Conservation (phyloP, 2,888 invertebrate species). For the Cerastoderma edule region DNA sequence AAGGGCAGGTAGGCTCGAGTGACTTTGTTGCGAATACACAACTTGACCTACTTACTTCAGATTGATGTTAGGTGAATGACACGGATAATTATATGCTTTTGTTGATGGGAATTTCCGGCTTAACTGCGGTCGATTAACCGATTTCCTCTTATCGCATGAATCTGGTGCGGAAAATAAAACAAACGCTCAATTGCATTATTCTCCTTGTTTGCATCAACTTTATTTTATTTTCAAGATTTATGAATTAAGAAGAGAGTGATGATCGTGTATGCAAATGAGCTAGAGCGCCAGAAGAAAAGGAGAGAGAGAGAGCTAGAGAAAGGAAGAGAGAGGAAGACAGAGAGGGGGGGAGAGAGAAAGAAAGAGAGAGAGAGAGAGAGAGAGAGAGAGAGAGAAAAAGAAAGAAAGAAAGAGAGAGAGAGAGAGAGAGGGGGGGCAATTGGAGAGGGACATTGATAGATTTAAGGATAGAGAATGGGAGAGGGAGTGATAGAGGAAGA, state of each 20-base stretch:
- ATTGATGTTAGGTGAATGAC: conserved; percentile 27
- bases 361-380: background rate
- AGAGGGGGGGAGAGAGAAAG: background rate
- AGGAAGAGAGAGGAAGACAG: background rate
- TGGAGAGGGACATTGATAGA: background rate
- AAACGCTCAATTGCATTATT: too few relatives aligned
- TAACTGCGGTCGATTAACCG: too few relatives aligned
- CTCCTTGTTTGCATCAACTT: too few relatives aligned
- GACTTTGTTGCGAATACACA: conserved; percentile 13
- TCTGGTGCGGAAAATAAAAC: too few relatives aligned
- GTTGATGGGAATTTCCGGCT: conserved; percentile 23
- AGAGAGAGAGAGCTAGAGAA: background rate
- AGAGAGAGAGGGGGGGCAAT: background rate
- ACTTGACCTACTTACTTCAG: conserved; percentile 14
- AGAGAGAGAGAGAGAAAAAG: background rate
- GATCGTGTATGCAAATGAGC: too few relatives aligned
- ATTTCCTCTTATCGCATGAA: too few relatives aligned
- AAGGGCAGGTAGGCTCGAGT: conserved; percentile 11
- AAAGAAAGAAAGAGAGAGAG: background rate
- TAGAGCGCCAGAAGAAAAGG: background rate
- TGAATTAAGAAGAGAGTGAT: too few relatives aligned
- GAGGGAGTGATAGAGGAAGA: too few relatives aligned
- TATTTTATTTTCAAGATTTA: too few relatives aligned
- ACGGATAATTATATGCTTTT: conserved; percentile 21
- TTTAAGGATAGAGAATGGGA: too few relatives aligned